Evolutionary conservation across 2,888 invertebrate species (phyloP), one percentile per base, ranked within the genome.

Genomic region (Drosophila incognita): DNA sequence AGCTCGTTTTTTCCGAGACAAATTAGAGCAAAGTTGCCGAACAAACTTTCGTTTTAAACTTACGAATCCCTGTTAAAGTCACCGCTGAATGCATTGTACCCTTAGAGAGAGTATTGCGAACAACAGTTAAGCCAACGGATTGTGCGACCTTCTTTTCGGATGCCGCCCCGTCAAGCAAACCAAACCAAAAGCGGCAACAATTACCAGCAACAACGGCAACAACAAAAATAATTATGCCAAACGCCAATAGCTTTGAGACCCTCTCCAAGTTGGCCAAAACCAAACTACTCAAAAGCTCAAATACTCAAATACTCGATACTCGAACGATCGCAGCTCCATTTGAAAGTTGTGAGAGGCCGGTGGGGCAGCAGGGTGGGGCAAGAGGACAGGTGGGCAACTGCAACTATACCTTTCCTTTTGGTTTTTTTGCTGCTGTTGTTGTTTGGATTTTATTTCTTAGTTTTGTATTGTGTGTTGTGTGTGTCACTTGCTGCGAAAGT

Each of bases 121-220:
- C 42, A 74, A 69, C 65, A 71, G 66, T 71, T 72, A 57, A 42
- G 51, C 57, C 65, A 64, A 54, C 60, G 51, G 76, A 70, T 91
- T 91, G 91, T 90, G 90, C 86, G 92, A 91, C 91, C 92, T 91
- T 91, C 92, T 91, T 90, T 82, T 74, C 74, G 56, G 75, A 81
- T 83, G 86, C 77, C 87, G 83, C 86, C 51, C 68, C 83, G 59
- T 81, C 79, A 81, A 76, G 72, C 68, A 56, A 80, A 74, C 63
- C 59, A 65, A 74, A 62, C 64, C 42, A 69, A 66, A 80, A 74
- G 82, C 75, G 79, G 73, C 87, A 88, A 82, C 87, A 84, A 90
- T 87, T 89, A 84, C 85, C 79, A 79, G 72, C 79, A 56, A 46
- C 59, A 70, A 46, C 52, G 59, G 51, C 65, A 69, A 67, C 70